phyloP scores from a whole-genome alignment of 2,797 vertebrate genomes.

The Rhincodon typus region DNA sequence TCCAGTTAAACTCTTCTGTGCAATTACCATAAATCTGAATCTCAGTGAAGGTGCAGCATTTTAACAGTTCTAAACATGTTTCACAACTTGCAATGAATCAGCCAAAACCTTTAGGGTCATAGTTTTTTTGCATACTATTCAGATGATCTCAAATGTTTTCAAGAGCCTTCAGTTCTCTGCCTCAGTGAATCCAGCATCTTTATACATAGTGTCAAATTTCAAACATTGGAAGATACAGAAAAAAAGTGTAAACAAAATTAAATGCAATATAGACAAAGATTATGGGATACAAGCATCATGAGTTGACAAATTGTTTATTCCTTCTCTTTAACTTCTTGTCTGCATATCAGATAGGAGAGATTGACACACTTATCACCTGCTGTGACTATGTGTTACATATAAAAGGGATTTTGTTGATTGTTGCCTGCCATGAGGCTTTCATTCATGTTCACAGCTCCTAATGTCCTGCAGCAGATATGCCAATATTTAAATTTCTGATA shows the following conservation, averaged over 20 bases:
- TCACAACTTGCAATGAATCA: conserved; percentile 7
- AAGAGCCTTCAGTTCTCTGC: background rate
- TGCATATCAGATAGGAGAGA: conserved; percentile 16
- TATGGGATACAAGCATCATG: conserved; percentile 19
- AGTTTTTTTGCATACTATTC: conserved; percentile 15
- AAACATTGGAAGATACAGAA: background rate
- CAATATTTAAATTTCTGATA: background rate
- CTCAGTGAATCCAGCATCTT: background rate
- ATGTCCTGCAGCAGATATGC: conserved; percentile 28
- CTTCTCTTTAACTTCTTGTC: conserved; percentile 20
- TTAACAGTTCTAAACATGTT: conserved; percentile 19
- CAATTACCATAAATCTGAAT: background rate
- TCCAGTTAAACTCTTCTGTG: background rate
- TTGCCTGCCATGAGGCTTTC: background rate
- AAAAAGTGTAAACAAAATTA: no score
- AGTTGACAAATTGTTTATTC: conserved; percentile 29
- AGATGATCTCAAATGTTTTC: conserved; percentile 25
- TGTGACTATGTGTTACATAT: conserved; percentile 19
- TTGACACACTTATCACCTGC: conserved; percentile 32
- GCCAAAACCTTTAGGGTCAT: background rate
- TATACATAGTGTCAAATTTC: conserved; percentile 34
- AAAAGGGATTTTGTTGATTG: conserved; percentile 11
- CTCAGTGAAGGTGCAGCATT: background rate
- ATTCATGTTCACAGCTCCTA: background rate
- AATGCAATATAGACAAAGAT: no score